Evolutionary conservation across 2,888 invertebrate species (phyloP).

Genomic region (Brenthis daphne): DNA sequence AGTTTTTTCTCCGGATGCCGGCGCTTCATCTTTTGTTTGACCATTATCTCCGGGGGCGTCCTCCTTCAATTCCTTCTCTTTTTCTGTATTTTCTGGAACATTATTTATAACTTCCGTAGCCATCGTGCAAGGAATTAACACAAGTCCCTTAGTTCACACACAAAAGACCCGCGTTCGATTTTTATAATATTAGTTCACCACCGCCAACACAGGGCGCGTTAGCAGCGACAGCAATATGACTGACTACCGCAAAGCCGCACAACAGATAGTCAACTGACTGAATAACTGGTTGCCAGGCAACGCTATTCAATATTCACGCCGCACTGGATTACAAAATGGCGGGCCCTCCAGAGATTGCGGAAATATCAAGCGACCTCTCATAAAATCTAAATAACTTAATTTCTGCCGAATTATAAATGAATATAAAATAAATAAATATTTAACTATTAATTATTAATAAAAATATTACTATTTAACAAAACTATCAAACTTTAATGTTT

Average conservation of each 20-base stretch:
- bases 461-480: too few species aligned
- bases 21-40: conserved; percentile 69
- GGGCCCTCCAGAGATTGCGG: conserved; percentile 34
- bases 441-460: neutral
- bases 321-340: conserved; percentile 53
- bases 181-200: conserved; percentile 43
- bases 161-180: conserved; percentile 37
- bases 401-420: too few species aligned
- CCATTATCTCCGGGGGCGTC: conserved; percentile 77
- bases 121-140: conserved; percentile 76
- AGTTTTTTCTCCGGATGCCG: conserved; percentile 74
- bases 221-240: conserved; percentile 42
- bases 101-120: conserved; percentile 89
- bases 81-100: conserved; percentile 84
- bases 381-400: neutral
- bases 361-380: conserved; percentile 23
- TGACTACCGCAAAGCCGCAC: conserved; percentile 43
- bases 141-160: conserved; percentile 48
- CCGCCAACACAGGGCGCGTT: conserved; percentile 45
- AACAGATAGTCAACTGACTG: conserved; percentile 49
- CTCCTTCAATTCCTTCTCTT: conserved; percentile 83
- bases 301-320: conserved; percentile 45
- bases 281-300: conserved; percentile 54
- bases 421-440: neutral
- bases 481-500: too few species aligned